A percentile compares a stretch with the other conserved stretches of the same genome.
Evolutionary conservation across 2,888 invertebrate species (phyloP).

Genomic region (Microctonus brassicae): DNA sequence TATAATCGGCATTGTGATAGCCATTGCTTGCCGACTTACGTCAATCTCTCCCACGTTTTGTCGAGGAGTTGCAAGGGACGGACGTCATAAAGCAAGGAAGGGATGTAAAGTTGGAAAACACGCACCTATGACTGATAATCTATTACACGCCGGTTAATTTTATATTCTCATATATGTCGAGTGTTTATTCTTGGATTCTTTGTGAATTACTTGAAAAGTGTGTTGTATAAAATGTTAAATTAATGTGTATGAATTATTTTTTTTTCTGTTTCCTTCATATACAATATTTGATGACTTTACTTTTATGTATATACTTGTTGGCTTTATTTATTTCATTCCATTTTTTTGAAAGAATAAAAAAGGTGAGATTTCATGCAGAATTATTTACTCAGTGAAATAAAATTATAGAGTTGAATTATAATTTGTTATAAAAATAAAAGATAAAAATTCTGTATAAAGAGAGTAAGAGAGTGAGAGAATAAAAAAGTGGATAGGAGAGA

Average conservation of each 20-base stretch:
- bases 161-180: background rate
- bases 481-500: background rate
- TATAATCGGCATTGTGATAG: background rate
- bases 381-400: background rate
- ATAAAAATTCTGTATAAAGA: background rate
- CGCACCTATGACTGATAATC: background rate
- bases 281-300: background rate
- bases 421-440: too few species aligned
- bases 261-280: background rate
- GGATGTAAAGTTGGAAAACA: background rate
- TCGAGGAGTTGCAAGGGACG: background rate
- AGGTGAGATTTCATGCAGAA: background rate
- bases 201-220: background rate
- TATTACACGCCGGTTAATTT: background rate
- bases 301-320: background rate
- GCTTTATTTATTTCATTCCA: background rate
- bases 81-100: background rate
- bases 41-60: slow-evolving; percentile 36
- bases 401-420: too few species aligned
- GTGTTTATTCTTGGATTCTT: background rate
- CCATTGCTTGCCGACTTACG: slow-evolving; percentile 18
- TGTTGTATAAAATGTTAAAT: background rate
- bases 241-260: background rate
- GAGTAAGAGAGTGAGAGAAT: background rate
- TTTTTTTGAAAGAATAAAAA: background rate